Evolutionary conservation across 2,888 invertebrate genomes (phyloP), one percentile per base, ranked within the genome.

Genomic region (Stictocephala bisonia): DNA sequence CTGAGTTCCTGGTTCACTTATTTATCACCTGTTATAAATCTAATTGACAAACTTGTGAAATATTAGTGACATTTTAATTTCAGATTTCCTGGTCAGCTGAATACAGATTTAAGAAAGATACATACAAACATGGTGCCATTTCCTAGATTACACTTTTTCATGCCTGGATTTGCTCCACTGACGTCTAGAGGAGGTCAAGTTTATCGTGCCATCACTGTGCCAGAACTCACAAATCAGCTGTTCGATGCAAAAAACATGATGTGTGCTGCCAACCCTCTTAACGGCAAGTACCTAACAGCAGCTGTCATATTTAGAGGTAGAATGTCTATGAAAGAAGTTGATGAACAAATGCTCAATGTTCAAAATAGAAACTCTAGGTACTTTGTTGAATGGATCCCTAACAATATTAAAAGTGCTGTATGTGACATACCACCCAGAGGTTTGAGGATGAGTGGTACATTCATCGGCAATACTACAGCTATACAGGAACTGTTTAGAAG

Each of bases 231-330:
- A 9, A 29, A 50, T 4, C 68, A 68, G n/a, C 24, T 68, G 22
- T 68, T 68, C 13, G 68, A 68, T n/a, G 68, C 68, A 31, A 68
- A 68, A 27, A 68, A 68, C 68, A 68, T 68, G 68, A 68, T 68
- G 68, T 50, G 51, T 24, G 68, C 68, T 9, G 50, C 29, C 3
- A 51, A 68, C 35, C 68, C 68, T 13, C 51, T 20, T 20, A 50
- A 44, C 3, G 68, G 68, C n/a, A 68, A 68, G 35, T 68, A 68
- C 22, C 51, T 68, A 24, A 68, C 68, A 13, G 51, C 29, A 6
- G 51, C 68, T 0, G 51, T 68, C 20, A 68, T 68, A 7, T 68
- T 68, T 35, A 48, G 68, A 15, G 68, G 68, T 3, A 48, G 68
- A 26, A 68, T 68, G 68, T 68, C 68, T 3, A 68, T 68, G 68